Conservation (phyloP, 1,140 invertebrate genomes). For the Gerris buenoi region DNA sequence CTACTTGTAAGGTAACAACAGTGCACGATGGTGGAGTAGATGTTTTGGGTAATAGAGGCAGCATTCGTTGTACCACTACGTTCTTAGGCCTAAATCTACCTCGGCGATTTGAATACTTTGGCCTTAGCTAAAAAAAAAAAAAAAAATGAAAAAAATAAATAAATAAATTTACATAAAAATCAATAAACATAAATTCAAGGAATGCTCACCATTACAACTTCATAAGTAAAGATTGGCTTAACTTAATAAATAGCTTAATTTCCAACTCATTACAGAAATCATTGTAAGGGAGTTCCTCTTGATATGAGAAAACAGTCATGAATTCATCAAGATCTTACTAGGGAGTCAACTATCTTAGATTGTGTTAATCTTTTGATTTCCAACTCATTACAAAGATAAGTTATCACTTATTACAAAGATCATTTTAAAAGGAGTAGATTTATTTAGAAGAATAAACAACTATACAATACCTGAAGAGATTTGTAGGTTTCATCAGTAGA, state of each 20-base stretch:
- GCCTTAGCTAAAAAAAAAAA: conserved; percentile 1
- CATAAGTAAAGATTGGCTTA: neutral
- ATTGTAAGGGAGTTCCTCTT: too few species aligned
- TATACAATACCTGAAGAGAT: conserved; percentile 3
- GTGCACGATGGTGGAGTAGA: conserved; percentile 25
- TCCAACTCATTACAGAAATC: too few species aligned
- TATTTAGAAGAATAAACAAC: neutral
- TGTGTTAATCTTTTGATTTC: too few species aligned
- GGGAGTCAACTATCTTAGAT: too few species aligned
- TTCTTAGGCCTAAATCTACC: conserved; percentile 29
- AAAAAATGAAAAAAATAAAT: neutral
- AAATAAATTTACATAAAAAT: neutral
- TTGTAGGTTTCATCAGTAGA: conserved; percentile 2
- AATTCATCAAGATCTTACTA: too few species aligned
- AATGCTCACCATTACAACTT: conserved; percentile 3
- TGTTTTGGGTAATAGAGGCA: conserved; percentile 35
- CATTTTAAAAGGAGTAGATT: too few species aligned
- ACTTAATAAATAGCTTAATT: too few species aligned
- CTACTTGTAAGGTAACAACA: conserved; percentile 3
- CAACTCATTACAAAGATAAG: too few species aligned
- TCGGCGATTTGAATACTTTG: conserved; percentile 11
- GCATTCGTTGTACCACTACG: conserved; percentile 40
- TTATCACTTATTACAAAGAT: too few species aligned
- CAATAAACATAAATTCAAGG: neutral
- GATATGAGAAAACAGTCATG: too few species aligned